phyloP scores from a whole-genome alignment of 53 echinoderm and acorn worm genomes.

The Actinopyga echinites region DNA sequence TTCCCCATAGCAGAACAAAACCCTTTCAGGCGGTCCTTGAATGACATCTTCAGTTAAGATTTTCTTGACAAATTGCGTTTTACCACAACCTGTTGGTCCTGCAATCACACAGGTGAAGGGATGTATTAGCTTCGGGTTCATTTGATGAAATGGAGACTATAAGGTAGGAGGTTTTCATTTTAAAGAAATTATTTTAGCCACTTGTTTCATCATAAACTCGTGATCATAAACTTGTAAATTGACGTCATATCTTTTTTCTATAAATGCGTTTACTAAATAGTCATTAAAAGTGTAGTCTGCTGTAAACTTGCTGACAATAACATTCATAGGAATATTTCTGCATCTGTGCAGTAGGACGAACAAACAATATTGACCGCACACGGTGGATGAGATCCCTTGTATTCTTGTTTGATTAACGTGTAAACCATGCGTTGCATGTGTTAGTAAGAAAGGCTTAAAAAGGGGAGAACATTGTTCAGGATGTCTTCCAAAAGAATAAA shows the following conservation, averaged over 20 bases:
- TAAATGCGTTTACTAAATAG: background rate
- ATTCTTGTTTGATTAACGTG: constrained; percentile 18
- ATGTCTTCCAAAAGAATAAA: constrained; percentile 69
- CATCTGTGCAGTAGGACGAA: constrained; percentile 45
- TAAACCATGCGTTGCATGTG: background rate
- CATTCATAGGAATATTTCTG: constrained; percentile 17
- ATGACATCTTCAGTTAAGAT: background rate
- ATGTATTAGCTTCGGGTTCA: background rate
- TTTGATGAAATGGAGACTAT: background rate
- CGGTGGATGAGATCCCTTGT: constrained; percentile 54
- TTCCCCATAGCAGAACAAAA: constrained; percentile 47
- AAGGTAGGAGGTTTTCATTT: background rate
- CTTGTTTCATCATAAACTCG: background rate
- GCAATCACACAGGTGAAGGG: constrained; percentile 38
- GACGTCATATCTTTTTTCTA: background rate
- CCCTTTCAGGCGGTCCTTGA: background rate
- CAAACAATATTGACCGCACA: constrained; percentile 62
- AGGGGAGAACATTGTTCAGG: background rate
- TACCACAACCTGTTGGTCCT: constrained; percentile 43
- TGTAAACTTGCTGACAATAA: background rate
- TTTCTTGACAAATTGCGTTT: constrained; percentile 32
- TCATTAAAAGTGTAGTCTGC: background rate
- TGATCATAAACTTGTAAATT: background rate
- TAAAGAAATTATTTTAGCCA: background rate
- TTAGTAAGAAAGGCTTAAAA: background rate